phyloP scores from a whole-genome alignment of 2,888 invertebrate species.

The Idaea dimidiata region DNA sequence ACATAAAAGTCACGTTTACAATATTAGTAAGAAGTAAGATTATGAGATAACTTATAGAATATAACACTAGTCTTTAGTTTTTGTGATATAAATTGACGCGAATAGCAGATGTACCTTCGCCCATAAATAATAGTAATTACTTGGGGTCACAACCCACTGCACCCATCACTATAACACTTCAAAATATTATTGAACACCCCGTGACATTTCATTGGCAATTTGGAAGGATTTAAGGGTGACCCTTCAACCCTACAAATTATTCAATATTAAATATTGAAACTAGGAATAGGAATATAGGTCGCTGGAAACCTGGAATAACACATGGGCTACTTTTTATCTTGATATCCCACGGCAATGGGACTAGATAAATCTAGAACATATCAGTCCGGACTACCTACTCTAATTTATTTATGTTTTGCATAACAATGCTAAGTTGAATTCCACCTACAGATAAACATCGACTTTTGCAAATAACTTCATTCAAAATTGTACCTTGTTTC shows the following conservation, averaged over 20 bases:
- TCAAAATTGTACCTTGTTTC: conserved; percentile 33
- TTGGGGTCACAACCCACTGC: background rate
- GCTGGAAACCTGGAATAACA: too few relatives aligned
- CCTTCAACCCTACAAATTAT: background rate
- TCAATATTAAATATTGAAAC: too few relatives aligned
- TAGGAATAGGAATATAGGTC: too few relatives aligned
- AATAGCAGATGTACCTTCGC: background rate
- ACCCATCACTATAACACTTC: background rate
- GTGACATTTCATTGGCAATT: background rate
- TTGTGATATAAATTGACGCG: background rate
- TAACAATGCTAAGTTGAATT: conserved; percentile 25
- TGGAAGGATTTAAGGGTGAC: background rate
- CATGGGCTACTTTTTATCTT: too few relatives aligned
- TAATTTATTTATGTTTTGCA: conserved; percentile 34
- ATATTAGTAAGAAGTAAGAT: too few relatives aligned
- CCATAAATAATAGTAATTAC: background rate
- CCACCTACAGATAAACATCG: conserved; percentile 31
- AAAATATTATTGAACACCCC: background rate
- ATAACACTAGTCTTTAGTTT: background rate
- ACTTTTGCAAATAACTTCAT: conserved; percentile 18
- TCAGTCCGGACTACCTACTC: conserved; percentile 27
- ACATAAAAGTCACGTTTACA: too few relatives aligned
- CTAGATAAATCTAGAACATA: conserved; percentile 18
- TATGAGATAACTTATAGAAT: too few relatives aligned
- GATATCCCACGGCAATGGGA: too few relatives aligned